Evolutionary conservation across 1,140 invertebrate genomes (phyloP).

Genomic region (Saccostrea glomerata): DNA sequence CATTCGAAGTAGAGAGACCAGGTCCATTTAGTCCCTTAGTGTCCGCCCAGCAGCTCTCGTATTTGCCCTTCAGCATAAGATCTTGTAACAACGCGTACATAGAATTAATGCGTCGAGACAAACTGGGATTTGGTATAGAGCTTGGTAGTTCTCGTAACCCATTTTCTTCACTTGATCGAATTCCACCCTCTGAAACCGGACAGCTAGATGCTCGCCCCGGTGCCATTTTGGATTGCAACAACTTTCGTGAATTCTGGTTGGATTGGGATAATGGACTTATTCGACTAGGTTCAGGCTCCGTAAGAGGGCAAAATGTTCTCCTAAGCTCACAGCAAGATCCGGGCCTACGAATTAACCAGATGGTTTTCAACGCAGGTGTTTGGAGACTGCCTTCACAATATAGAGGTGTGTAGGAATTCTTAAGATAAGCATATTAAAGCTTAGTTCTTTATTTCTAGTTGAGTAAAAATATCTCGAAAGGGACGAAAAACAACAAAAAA

Average conservation of each 20-base stretch:
- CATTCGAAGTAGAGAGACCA: neutral
- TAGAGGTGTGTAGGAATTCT: neutral
- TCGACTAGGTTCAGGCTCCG: neutral
- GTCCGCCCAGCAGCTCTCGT: neutral
- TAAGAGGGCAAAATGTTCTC: neutral
- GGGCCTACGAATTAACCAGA: neutral
- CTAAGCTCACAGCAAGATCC: neutral
- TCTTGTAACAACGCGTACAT: neutral
- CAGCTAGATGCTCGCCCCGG: neutral
- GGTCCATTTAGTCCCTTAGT: neutral
- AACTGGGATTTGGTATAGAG: neutral
- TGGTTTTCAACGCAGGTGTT: neutral
- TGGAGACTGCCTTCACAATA: constrained; percentile 1
- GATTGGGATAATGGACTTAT: neutral
- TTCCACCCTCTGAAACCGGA: neutral
- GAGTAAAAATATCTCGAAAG: too few species aligned
- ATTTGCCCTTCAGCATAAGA: neutral
- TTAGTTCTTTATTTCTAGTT: too few species aligned
- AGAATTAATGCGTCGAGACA: neutral
- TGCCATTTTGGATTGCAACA: neutral
- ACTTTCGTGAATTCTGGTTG: constrained; percentile 15
- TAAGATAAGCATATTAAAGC: neutral
- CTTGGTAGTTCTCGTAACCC: neutral
- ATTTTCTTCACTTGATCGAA: neutral
- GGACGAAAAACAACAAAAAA: neutral